These are phyloP conservation scores for Ptilorrhoa leucosticta DNA, from an alignment of 2,113 vertebrate species.

Conservation along the genomic window DNA sequence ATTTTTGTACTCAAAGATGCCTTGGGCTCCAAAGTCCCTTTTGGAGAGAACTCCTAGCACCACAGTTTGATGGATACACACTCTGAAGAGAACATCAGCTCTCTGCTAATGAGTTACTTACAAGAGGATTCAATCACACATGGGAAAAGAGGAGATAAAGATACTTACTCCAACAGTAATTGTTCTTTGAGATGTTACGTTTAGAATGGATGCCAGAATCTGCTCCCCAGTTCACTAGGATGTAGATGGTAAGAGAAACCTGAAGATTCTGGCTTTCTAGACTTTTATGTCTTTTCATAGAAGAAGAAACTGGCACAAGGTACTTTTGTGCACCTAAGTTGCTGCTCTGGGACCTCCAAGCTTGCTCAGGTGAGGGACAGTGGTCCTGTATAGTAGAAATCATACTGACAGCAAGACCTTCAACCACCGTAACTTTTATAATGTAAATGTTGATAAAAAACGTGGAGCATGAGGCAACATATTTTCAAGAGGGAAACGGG, in stretches of 20 bases:
- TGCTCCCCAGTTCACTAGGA: background rate
- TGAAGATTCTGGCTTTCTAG: background rate
- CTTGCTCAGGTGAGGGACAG: background rate
- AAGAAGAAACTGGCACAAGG: background rate
- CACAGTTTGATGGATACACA: background rate
- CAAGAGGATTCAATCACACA: background rate
- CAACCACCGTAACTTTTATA: background rate
- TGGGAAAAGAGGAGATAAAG: background rate
- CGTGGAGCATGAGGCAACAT: background rate
- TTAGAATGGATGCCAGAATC: background rate
- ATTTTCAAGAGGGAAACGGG: background rate
- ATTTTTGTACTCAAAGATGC: background rate
- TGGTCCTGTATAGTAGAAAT: background rate
- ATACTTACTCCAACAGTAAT: background rate
- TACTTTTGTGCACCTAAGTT: background rate
- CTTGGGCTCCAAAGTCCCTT: background rate
- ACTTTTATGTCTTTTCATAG: rapidly evolving
- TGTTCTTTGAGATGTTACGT: background rate
- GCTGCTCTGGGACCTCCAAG: background rate
- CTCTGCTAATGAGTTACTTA: background rate
- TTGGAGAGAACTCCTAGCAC: background rate
- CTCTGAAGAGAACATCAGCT: background rate
- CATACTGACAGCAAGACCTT: background rate
- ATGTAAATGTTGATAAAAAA: background rate
- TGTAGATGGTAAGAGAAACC: background rate